Evolutionary conservation across 2,888 invertebrate genomes (phyloP).

Genomic region (Brachypalpus laphriformis): DNA sequence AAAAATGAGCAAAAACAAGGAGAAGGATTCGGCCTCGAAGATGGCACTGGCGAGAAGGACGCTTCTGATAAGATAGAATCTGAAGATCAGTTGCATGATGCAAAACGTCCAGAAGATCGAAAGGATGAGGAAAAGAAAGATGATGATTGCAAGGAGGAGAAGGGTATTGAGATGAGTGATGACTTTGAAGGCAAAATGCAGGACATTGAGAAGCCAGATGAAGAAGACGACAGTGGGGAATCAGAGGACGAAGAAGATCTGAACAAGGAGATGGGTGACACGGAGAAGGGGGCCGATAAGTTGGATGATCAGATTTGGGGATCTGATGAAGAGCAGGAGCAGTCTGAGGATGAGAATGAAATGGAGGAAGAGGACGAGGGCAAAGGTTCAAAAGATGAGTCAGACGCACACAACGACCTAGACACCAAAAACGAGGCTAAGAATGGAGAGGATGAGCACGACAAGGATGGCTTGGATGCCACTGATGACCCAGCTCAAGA

Average conservation of each 20-base stretch:
- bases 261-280: slow-evolving; percentile 98
- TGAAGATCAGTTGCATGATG: slow-evolving; percentile 97
- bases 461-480: slow-evolving; percentile 83
- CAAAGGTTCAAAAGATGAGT: slow-evolving; percentile 91
- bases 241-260: slow-evolving; percentile 90
- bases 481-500: slow-evolving; percentile 79
- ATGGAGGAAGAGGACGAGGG: slow-evolving; percentile 86
- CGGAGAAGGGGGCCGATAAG: slow-evolving; percentile 92
- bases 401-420: slow-evolving; percentile 84
- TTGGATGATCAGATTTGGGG: slow-evolving; percentile 92
- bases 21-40: slow-evolving; percentile 94
- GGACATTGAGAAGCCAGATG: slow-evolving; percentile 87
- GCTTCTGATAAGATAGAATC: slow-evolving; percentile 93
- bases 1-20: slow-evolving; percentile 85
- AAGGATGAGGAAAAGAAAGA: slow-evolving; percentile 87
- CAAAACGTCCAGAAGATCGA: slow-evolving; percentile 88
- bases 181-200: slow-evolving; percentile 90
- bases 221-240: slow-evolving; percentile 85
- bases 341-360: slow-evolving; percentile 85
- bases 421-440: slow-evolving; percentile 84
- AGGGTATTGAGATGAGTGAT: slow-evolving; percentile 97
- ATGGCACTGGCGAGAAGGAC: slow-evolving; percentile 93
- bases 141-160: slow-evolving; percentile 92
- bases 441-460: slow-evolving; percentile 84
- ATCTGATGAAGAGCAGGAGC: slow-evolving; percentile 92